Evolutionary conservation across 1,140 invertebrate species (phyloP).

Genomic region (Aphis craccivora): DNA sequence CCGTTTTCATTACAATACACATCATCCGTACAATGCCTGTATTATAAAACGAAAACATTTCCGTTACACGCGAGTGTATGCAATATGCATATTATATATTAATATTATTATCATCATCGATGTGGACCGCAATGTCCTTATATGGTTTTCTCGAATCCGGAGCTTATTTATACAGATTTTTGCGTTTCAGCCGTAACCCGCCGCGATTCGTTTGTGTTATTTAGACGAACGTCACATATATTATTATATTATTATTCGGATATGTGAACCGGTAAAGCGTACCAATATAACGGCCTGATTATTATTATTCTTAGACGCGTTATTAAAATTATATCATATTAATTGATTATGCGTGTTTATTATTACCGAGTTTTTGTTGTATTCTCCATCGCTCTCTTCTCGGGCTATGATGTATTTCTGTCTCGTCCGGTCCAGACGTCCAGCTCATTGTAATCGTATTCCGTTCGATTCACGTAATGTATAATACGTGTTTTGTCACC

Average conservation of each 20-base stretch:
- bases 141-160: not conserved
- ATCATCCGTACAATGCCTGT: not conserved
- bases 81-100: not conserved
- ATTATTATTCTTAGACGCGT: not conserved
- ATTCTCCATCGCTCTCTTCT: not conserved
- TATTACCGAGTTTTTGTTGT: not conserved
- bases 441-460: not conserved
- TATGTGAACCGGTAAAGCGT: not conserved
- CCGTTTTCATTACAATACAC: not conserved
- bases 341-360: not conserved
- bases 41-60: constrained; percentile 40
- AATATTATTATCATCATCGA: not conserved
- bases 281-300: not conserved
- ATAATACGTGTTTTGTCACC: not conserved
- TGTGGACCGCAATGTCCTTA: too few relatives aligned
- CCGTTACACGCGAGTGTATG: not conserved
- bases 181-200: not conserved
- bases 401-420: not conserved
- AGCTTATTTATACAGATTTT: not conserved
- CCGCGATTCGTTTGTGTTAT: not conserved
- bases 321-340: not conserved
- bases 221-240: not conserved
- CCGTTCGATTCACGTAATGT: not conserved
- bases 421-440: not conserved
- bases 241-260: not conserved